phyloP scores from a whole-genome alignment of 2,888 invertebrate species.

The Zelleria hepariella region DNA sequence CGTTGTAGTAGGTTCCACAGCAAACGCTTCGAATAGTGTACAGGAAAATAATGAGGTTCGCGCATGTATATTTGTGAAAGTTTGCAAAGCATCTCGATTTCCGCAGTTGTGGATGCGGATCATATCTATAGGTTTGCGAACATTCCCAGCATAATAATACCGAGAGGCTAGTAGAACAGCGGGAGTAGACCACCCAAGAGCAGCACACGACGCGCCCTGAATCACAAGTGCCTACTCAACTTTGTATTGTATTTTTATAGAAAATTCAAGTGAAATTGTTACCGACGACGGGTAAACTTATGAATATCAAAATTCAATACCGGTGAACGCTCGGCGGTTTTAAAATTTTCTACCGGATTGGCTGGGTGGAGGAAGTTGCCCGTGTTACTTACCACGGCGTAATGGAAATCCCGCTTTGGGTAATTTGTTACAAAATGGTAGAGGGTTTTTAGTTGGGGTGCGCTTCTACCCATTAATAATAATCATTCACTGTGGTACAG shows the following conservation, averaged over 20 bases:
- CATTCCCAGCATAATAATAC: not conserved
- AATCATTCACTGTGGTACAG: no score
- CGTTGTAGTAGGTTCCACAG: no score
- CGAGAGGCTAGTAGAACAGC: not conserved
- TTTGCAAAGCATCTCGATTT: no score
- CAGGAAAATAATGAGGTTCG: no score
- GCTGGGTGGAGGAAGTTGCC: not conserved
- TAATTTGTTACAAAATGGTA: not conserved
- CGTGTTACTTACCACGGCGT: not conserved
- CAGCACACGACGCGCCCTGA: not conserved
- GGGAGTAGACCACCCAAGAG: not conserved
- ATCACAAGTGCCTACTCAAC: constrained; percentile 4
- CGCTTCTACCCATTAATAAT: not conserved
- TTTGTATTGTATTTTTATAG: constrained; percentile 5
- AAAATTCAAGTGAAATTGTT: constrained; percentile 4
- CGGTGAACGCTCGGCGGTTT: not conserved
- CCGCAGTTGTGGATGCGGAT: not conserved
- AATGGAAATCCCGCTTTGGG: not conserved
- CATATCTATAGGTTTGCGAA: no score
- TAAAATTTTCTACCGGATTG: not conserved
- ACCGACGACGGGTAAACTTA: not conserved
- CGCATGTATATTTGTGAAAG: no score
- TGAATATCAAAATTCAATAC: constrained; percentile 3
- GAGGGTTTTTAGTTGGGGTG: not conserved
- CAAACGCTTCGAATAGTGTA: no score